Base-by-base conservation (phyloP, 2,797 vertebrate species). In the Coilia nasus region DNA sequence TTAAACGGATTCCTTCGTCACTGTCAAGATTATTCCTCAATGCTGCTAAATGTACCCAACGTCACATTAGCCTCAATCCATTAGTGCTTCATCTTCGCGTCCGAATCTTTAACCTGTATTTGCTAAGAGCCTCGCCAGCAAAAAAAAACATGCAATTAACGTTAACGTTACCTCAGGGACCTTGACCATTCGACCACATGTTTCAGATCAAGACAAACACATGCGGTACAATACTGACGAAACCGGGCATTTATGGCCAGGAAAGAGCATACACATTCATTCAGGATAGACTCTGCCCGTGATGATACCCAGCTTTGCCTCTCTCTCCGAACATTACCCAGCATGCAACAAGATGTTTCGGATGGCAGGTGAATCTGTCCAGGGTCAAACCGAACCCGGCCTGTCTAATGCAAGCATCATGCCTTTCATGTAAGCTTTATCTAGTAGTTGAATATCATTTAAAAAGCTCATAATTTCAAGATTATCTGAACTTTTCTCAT, bases 101-200 rank as follows among this genome's bases (percentile, higher is more conserved):
- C 85, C 35, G 82, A 78, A 85, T 83, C 5, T 82, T 85, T 67
- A 86, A 60, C 2, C 81, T 23, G 5, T 81, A 23, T 87, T 64
- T 41, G 92, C 90, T 90, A 92, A 90, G 88, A 91, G 47, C 91
- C 91, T 87, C 91, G 89, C 90, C 89, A 92, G 87, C 90, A 84
- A 85, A 85, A 80, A 31, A 17, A 50, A 85, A 56, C 87, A 82
- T 47, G 85, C 71, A 83, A 19, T 41, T 19, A 78, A 78, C 28
- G 4, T 31, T 71, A 15, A 71, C 71, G 17, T 83, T 35, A 95
- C 94, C 94, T 91, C 91, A 57, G 87, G 83, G 81, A 81, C 5
- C 81, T 1, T 46, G 81, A 54, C 85, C 83, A 35, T 84, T 19
- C 84, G 81, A 9, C 83, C 83, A 91, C 95, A 95, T 95, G 90